Base-by-base conservation (phyloP, 1,140 invertebrate genomes). In the Argopecten irradians region DNA sequence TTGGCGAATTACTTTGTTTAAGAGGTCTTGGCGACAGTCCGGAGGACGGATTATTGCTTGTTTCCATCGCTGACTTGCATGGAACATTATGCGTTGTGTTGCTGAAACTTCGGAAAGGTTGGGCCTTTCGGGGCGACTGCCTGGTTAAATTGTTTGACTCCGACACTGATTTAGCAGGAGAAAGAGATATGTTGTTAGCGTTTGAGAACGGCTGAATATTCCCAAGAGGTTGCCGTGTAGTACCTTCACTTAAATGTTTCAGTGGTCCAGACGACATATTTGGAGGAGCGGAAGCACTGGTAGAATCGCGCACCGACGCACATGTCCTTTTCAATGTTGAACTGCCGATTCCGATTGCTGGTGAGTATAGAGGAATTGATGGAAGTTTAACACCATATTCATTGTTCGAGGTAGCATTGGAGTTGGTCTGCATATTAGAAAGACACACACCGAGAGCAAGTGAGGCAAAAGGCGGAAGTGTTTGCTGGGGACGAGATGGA, bases 391-490 rank as follows among this genome's bases (percentile, higher is more conserved):
- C 55, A 71, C n/a, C 22, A 34, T 71, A 32, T 34, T 34, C 11
- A 82, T 83, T 16, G 85, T 55, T 43, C 82, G 82, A 22, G 46
- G 11, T 35, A 41, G 83, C 35, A 84, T 43, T 28, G 32, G 36
- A 33, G 33, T 71, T 13, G 82, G 39, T 41, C 34, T 86, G 22
- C 43, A 34, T 85, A 83, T 39, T 86, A 34, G 87, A 22, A 16
- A 84, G 14, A 71, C 88, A 87, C 41, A 90, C 86, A 32, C 86
- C 88, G 83, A 88, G 88, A 7, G 86, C 89, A 83, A 90, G 83
- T 0, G 89, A 88, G 11, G 89, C 89, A 88, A 90, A 90, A 8
- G 89, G 86, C 1, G 89, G 89, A 11, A 90, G 46, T 34, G 82
- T 88, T 11, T 90, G 89, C 7, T 90, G 55, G 22, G 55, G 2